These are phyloP conservation scores for Trialeurodes vaporariorum DNA, from an alignment of 1,140 invertebrate species.

Conservation along the genomic window DNA sequence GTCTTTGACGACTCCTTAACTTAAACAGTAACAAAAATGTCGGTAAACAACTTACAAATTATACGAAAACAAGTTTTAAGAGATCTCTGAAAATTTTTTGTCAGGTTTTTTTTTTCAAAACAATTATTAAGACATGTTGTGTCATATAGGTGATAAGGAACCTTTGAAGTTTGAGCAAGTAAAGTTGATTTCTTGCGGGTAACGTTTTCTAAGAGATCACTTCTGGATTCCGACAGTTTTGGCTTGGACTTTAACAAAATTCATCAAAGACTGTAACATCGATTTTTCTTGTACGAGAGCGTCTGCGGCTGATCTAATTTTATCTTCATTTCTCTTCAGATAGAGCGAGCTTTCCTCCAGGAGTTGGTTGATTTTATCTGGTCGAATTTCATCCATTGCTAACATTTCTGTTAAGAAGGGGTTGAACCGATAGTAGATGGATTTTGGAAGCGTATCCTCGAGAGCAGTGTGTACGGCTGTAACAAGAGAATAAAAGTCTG, in stretches of 20 bases:
- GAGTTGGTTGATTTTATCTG: constrained; percentile 47
- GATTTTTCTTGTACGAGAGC: constrained; percentile 37
- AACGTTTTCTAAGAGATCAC: neutral
- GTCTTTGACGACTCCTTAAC: too few species aligned
- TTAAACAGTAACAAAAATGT: too few species aligned
- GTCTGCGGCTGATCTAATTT: constrained; percentile 45
- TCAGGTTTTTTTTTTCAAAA: too few species aligned
- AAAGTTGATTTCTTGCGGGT: too few species aligned
- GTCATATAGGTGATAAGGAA: too few species aligned
- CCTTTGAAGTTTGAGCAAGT: too few species aligned
- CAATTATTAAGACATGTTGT: too few species aligned
- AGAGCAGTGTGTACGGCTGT: constrained; percentile 67
- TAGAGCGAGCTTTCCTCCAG: constrained; percentile 60
- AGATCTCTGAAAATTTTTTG: too few species aligned
- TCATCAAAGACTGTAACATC: constrained; percentile 6
- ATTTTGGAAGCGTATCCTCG: constrained; percentile 63
- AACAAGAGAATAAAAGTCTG: constrained; percentile 25
- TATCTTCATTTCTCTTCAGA: constrained; percentile 61
- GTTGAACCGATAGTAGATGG: constrained; percentile 80
- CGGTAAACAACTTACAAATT: too few species aligned
- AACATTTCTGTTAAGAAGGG: constrained; percentile 75
- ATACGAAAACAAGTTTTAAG: too few species aligned
- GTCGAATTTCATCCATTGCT: constrained; percentile 68
- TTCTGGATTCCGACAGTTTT: constrained; percentile 6
- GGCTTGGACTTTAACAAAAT: constrained; percentile 5